Evolutionary conservation across 2,113 vertebrate genomes (phyloP).

Genomic region (Plectropomus leopardus): DNA sequence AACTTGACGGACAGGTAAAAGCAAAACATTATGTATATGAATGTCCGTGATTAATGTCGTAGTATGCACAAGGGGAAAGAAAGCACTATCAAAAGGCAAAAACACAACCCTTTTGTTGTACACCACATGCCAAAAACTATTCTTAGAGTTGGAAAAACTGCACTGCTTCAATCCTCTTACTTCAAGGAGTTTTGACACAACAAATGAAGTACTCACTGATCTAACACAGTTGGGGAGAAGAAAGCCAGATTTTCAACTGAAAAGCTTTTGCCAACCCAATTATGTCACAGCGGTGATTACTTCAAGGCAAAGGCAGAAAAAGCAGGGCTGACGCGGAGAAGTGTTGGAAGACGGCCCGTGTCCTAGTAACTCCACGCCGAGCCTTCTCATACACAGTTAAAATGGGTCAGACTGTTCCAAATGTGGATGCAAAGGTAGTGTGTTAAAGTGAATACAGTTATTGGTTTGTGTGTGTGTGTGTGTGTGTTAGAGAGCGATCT

Average conservation of each 20-base stretch:
- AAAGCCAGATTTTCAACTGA: constrained; percentile 37
- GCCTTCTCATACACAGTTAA: constrained; percentile 60
- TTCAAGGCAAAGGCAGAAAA: constrained; percentile 57
- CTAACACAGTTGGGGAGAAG: constrained; percentile 14
- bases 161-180: constrained; percentile 4
- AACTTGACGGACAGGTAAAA: constrained; percentile 81
- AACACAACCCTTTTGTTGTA: background rate
- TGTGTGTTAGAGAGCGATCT: constrained; percentile 14
- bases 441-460: constrained; percentile 42
- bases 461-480: constrained; percentile 22
- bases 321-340: constrained; percentile 41
- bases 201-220: constrained; percentile 28
- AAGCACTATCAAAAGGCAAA: background rate
- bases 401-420: constrained; percentile 78
- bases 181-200: constrained; percentile 11
- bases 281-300: constrained; percentile 65
- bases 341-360: constrained; percentile 63
- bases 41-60: background rate
- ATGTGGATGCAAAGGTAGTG: constrained; percentile 62
- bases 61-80: background rate
- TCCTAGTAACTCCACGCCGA: constrained; percentile 62
- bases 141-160: background rate
- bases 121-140: constrained; percentile 3
- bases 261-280: constrained; percentile 57
- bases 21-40: background rate